Conservation (phyloP, 2,797 vertebrate species). For the Acipenser oxyrinchus region DNA sequence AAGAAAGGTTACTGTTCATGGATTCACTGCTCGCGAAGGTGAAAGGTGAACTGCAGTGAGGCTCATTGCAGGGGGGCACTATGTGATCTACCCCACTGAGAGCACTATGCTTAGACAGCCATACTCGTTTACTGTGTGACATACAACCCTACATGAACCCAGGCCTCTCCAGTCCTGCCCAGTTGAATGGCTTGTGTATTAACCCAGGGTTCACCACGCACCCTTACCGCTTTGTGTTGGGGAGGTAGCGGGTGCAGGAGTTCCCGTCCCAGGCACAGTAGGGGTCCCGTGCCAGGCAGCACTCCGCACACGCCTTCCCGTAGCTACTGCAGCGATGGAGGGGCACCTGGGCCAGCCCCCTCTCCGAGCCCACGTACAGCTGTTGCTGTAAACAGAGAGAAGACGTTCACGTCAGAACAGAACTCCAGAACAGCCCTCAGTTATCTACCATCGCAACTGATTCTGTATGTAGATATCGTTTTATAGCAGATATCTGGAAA, state of each 20-base stretch:
- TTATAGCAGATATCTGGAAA: too few relatives aligned
- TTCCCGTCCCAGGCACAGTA: slow-evolving; percentile 91
- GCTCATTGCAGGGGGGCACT: neutral
- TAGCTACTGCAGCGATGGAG: slow-evolving; percentile 81
- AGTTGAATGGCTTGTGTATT: too few relatives aligned
- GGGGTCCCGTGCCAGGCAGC: slow-evolving; percentile 85
- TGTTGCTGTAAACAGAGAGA: slow-evolving; percentile 71
- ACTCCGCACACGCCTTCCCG: slow-evolving; percentile 83
- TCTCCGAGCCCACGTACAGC: slow-evolving; percentile 77
- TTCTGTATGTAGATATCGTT: too few relatives aligned
- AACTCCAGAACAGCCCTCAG: neutral
- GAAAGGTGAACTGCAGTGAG: neutral
- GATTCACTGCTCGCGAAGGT: too few relatives aligned
- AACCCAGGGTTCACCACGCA: too few relatives aligned
- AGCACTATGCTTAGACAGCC: too few relatives aligned
- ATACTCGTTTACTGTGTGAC: too few relatives aligned
- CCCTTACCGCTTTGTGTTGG: slow-evolving; percentile 78
- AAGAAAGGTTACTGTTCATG: too few relatives aligned
- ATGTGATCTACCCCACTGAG: too few relatives aligned
- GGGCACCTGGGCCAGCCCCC: slow-evolving; percentile 74
- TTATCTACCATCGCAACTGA: too few relatives aligned
- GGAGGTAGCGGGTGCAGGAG: slow-evolving; percentile 79
- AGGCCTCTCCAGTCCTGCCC: too few relatives aligned
- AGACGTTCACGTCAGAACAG: neutral
- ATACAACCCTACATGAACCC: too few relatives aligned